Base-by-base conservation (phyloP, 1,140 invertebrate genomes). In the Ceratina japonica region DNA sequence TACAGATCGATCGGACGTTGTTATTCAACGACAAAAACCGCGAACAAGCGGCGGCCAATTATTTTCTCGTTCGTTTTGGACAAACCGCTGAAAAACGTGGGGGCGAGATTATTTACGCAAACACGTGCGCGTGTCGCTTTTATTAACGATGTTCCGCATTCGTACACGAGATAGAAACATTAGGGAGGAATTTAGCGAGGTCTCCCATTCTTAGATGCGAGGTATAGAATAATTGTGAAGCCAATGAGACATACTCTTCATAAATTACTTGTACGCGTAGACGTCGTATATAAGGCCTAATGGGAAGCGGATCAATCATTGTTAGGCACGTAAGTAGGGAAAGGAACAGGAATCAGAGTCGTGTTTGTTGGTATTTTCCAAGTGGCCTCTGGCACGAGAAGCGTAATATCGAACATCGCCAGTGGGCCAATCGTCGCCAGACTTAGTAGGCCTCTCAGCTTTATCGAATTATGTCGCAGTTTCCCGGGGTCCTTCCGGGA, bases 381-480 rank as follows among this genome's bases (percentile, higher is more conserved):
- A 76, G 64, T 51, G 37, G 44, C n/a, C 20, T 59, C n/a, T 58
- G 24, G 72, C 16, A 18, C 12, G n/a, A 20, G 27, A 58, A 58
- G 51, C 63, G 64, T 69, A 75, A 69, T 69, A 65, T 65, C 62
- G 70, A 63, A 51, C 52, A 79, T 79, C 62, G 70, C 72, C 64
- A 59, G 63, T 54, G 63, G 71, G 78, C 56, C 78, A 80, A 80
- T 79, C 70, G 37, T 44, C 54, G 54, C 65, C 62, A 52, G 37
- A 56, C 49, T 18, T 12, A 49, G 61, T 22, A 22, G 22, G 22
- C 20, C 3, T 3, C 59, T 27, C 20, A 52, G 64, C 56, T 75
- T 68, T 37, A 75, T 80, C 73, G 73, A 80, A 80, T 80, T 80
- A 75, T 44, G 49, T 56, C 56, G 56, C 73, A 59, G 78, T 75